Conservation (phyloP, 2,113 vertebrate genomes). For the Rhynchopsitta pachyrhyncha region DNA sequence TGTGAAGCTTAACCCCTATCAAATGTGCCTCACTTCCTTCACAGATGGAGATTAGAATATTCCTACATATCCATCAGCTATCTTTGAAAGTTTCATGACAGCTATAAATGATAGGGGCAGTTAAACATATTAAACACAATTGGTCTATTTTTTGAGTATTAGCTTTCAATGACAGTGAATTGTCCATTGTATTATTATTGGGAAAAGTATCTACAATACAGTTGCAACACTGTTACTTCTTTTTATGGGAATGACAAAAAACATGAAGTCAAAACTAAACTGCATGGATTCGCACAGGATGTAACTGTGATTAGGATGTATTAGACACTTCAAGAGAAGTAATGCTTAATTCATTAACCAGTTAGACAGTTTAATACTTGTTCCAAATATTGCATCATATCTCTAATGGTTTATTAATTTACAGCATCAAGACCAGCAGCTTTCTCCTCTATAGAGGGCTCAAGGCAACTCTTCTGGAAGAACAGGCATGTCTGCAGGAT, state of each 20-base stretch:
- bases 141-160: background rate
- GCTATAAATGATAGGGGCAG: background rate
- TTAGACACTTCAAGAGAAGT: background rate
- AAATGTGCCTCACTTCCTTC: background rate
- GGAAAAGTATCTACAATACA: background rate
- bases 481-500: background rate
- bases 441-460: background rate
- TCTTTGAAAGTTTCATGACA: background rate
- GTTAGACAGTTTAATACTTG: background rate
- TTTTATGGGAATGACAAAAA: background rate
- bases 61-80: background rate
- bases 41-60: background rate
- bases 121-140: background rate
- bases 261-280: background rate
- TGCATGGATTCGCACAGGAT: accelerated
- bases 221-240: background rate
- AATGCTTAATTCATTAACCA: background rate
- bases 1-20: background rate
- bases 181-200: background rate
- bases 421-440: background rate
- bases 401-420: background rate
- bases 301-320: background rate
- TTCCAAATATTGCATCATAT: background rate
- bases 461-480: background rate
- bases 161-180: background rate